Conservation (phyloP, 2,888 invertebrate genomes). For the Acrobasis suavella region DNA sequence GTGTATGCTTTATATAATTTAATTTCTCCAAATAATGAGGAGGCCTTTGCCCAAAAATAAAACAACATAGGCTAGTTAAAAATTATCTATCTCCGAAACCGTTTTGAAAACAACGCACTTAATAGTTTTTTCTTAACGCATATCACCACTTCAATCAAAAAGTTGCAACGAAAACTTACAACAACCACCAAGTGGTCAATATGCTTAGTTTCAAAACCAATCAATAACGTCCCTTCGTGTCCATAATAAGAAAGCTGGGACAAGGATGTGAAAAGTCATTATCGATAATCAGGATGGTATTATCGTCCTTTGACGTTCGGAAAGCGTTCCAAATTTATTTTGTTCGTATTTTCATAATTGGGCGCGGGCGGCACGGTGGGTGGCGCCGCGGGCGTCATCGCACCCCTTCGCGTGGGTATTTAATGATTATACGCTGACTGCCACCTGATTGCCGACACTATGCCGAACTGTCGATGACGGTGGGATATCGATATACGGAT, state of each 20-base stretch:
- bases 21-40: too few relatives aligned
- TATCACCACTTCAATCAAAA: neutral
- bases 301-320: constrained; percentile 59
- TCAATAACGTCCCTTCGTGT: constrained; percentile 37
- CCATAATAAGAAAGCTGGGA: constrained; percentile 35
- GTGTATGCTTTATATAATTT: too few relatives aligned
- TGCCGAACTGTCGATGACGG: constrained; percentile 60
- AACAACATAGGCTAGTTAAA: too few relatives aligned
- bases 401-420: constrained; percentile 78
- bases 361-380: constrained; percentile 62
- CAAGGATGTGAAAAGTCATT: constrained; percentile 61
- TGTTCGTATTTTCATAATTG: constrained; percentile 82
- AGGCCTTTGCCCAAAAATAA: too few relatives aligned
- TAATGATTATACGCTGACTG: constrained; percentile 83
- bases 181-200: constrained; percentile 20
- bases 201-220: constrained; percentile 29
- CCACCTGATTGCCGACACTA: constrained; percentile 75
- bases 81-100: neutral
- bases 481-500: constrained; percentile 56
- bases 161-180: neutral
- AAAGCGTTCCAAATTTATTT: constrained; percentile 73
- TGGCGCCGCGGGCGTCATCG: constrained; percentile 74
- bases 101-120: neutral
- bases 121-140: neutral
- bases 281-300: constrained; percentile 57